Evolutionary conservation across 2,113 vertebrate genomes (phyloP).

Genomic region (Labeo catla): DNA sequence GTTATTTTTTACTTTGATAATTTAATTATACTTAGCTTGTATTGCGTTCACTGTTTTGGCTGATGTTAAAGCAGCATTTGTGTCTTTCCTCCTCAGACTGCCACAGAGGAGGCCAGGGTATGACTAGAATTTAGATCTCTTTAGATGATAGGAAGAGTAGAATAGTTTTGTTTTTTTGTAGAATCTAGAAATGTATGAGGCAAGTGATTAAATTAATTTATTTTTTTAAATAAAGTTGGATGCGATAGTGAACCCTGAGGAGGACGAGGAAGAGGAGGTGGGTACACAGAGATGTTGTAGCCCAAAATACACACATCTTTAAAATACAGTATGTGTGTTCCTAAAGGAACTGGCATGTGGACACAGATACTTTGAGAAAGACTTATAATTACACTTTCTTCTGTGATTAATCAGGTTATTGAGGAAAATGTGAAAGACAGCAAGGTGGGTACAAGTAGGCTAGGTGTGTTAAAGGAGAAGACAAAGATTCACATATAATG

Average conservation of each 20-base stretch:
- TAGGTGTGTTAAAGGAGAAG: background rate
- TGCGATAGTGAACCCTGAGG: conserved; percentile 19
- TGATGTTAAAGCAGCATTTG: background rate
- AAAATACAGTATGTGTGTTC: background rate
- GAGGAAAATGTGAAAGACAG: background rate
- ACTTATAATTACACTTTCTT: background rate
- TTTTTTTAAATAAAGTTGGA: conserved; percentile 39
- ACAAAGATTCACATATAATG: too few relatives aligned
- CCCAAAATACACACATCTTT: background rate
- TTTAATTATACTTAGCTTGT: background rate
- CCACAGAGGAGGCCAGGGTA: conserved; percentile 67
- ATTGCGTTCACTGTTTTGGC: background rate
- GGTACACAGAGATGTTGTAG: conserved; percentile 28
- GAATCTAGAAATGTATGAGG: background rate
- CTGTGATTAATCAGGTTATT: conserved; percentile 25
- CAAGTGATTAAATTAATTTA: too few relatives aligned
- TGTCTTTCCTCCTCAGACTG: conserved; percentile 59
- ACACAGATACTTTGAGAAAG: background rate
- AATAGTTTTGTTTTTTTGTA: too few relatives aligned
- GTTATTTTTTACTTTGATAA: background rate
- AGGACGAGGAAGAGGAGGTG: conserved; percentile 54
- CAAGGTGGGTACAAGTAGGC: conserved; percentile 25
- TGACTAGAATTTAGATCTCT: conserved; percentile 27
- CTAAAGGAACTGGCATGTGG: background rate
- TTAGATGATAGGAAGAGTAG: conserved; percentile 10